Evolutionary conservation across 2,113 vertebrate genomes (phyloP), one percentile per base, ranked within the genome.

Genomic region (Talpa occidentalis): DNA sequence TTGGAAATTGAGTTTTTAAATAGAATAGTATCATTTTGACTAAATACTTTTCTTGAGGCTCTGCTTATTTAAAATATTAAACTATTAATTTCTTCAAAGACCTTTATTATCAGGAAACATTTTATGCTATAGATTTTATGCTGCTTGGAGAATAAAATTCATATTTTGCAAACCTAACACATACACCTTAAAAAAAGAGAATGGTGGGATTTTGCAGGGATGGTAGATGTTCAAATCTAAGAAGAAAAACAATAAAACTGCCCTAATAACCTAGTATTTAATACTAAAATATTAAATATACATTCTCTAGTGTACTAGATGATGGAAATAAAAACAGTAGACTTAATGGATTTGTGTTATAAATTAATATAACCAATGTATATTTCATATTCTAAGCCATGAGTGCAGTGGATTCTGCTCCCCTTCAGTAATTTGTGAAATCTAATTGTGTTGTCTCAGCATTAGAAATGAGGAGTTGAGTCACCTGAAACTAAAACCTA

Each of bases 91-190:
- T 66, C 47, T 59, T 94, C 1, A n/a, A 49, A 67, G 84, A 84
- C 12, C 6, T 52, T 52, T 52, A 52, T 11, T 52, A n/a, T 10
- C 47, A 42, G 4, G 14, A 32, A 47, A 5, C 22, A 35, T 66
- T n/a, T n/a, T n/a, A n/a, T n/a, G 2, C 62, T 54, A 2, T 2
- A 88, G 10, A 60, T 72, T 60, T 92, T 92, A 10, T 94, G 40
- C n/a, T 90, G 10, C 49, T 52, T 91, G 26, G n/a, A 35, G 12
- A 85, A 64, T 56, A 91, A 83, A 76, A 88, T 80, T 88, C 85
- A 1, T 88, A 74, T 42, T 54, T 88, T 40, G 54, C 1, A 79
- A 88, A 74, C 9, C 19, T 67, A 49, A 62, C 35, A 87, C 6
- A 32, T n/a, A 79, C 56, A 74, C 12, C 66, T 89, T 81, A 26